phyloP scores from a whole-genome alignment of 2,797 vertebrate species.

The Notoglanidium macrostoma region DNA sequence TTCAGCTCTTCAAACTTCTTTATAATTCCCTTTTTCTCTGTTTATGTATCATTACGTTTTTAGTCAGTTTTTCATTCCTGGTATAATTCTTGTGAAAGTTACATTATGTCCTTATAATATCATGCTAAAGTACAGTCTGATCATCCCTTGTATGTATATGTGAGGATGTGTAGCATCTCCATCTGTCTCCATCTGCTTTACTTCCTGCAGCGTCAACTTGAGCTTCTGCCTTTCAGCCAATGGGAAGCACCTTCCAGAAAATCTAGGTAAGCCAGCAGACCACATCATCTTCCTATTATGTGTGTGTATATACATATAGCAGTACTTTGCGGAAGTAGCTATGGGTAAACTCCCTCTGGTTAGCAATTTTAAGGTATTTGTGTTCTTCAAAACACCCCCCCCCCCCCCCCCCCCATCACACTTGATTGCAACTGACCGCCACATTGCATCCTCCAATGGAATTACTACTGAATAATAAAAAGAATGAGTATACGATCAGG shows the following conservation, averaged over 20 bases:
- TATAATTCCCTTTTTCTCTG: not conserved
- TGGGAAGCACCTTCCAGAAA: constrained; percentile 84
- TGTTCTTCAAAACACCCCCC: too few species aligned
- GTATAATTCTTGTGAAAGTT: not conserved
- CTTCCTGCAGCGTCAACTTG: constrained; percentile 85
- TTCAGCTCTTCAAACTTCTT: constrained; percentile 15
- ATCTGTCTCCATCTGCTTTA: constrained; percentile 54
- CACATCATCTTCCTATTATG: constrained; percentile 65
- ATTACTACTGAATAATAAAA: not conserved
- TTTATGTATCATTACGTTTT: constrained; percentile 36
- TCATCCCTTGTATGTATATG: constrained; percentile 23
- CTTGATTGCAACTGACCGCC: not conserved
- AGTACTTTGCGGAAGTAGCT: constrained; percentile 4
- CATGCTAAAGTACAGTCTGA: not conserved
- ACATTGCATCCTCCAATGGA: not conserved
- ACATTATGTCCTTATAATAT: not conserved
- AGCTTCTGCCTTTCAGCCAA: constrained; percentile 91
- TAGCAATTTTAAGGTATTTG: not conserved
- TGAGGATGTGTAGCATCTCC: constrained; percentile 54
- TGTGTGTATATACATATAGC: too few species aligned
- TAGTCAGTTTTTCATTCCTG: not conserved
- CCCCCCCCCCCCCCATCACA: not conserved
- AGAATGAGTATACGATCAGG: not conserved
- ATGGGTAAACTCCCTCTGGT: constrained; percentile 16
- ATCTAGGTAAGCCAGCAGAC: constrained; percentile 81